Evolutionary conservation across 2,888 invertebrate species (phyloP).

Genomic region (Brachyptera risi): DNA sequence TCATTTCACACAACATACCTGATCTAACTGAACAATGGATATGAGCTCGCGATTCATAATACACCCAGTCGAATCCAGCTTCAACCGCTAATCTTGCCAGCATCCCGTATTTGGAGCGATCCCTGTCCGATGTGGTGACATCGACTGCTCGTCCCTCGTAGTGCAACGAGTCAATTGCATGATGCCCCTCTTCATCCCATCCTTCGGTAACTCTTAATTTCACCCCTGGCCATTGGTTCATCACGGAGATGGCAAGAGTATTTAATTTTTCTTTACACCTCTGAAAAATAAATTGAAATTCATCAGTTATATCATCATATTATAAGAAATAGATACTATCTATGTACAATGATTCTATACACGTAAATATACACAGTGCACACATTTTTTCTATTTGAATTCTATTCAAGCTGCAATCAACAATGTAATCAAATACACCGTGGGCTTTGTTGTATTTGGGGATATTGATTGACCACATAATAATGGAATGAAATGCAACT

Average conservation of each 20-base stretch:
- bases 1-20: constrained; percentile 75
- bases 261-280: constrained; percentile 94
- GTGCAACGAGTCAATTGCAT: constrained; percentile 80
- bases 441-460: too few species aligned
- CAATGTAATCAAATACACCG: too few species aligned
- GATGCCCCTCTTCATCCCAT: constrained; percentile 86
- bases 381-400: too few species aligned
- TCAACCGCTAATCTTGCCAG: constrained; percentile 91
- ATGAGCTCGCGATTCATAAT: constrained; percentile 90
- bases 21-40: constrained; percentile 97
- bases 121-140: constrained; percentile 90
- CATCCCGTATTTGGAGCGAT: constrained; percentile 93
- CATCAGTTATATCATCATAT: too few species aligned
- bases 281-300: constrained; percentile 68
- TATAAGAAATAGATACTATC: too few species aligned
- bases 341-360: too few species aligned
- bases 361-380: too few species aligned
- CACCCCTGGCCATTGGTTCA: constrained; percentile 98
- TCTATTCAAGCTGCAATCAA: too few species aligned
- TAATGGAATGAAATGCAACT: too few species aligned
- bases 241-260: constrained; percentile 90
- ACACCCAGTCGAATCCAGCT: constrained; percentile 98
- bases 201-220: constrained; percentile 89
- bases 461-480: too few species aligned
- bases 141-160: constrained; percentile 97